These are phyloP conservation scores for Heterodera filipjevi DNA, from an alignment of 2,888 invertebrate species.

Conservation along the genomic window DNA sequence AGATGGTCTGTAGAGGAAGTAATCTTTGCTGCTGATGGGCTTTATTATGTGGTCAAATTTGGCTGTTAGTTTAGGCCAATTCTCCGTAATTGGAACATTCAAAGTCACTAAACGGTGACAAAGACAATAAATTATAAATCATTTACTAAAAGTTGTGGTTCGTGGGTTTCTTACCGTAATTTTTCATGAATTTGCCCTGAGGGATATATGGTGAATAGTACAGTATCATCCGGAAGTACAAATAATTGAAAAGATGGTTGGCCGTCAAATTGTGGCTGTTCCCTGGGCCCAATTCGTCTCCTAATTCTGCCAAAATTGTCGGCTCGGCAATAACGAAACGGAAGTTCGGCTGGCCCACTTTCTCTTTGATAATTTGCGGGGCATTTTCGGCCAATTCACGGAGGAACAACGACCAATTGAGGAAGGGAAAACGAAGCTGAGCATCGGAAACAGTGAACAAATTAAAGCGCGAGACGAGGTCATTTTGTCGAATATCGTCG, in stretches of 20 bases:
- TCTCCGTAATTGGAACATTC: background rate
- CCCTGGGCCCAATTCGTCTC: constrained; percentile 4
- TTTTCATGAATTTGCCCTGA: background rate
- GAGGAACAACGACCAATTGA: constrained; percentile 17
- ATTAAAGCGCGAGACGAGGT: constrained; percentile 15
- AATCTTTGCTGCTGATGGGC: constrained; percentile 1
- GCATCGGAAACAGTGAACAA: constrained; percentile 21
- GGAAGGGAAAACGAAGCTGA: background rate
- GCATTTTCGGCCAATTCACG: constrained; percentile 2
- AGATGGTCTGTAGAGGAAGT: background rate
- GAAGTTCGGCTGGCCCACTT: background rate
- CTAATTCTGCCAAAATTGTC: background rate
- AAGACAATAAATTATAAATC: background rate
- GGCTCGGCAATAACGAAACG: constrained; percentile 18
- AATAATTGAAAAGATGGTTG: constrained; percentile 47
- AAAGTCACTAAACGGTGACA: background rate
- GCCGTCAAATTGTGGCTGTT: constrained; percentile 41
- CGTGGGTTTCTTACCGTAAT: background rate
- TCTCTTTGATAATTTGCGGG: too few species aligned
- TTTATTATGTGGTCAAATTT: constrained; percentile 11
- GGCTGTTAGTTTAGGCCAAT: background rate
- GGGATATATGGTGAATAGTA: background rate
- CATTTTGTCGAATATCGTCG: background rate
- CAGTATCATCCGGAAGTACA: constrained; percentile 48
- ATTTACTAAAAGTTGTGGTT: constrained; percentile 15